These are phyloP conservation scores for Propithecus coquereli DNA, from an alignment of 2,113 vertebrate species.

Conservation along the genomic window DNA sequence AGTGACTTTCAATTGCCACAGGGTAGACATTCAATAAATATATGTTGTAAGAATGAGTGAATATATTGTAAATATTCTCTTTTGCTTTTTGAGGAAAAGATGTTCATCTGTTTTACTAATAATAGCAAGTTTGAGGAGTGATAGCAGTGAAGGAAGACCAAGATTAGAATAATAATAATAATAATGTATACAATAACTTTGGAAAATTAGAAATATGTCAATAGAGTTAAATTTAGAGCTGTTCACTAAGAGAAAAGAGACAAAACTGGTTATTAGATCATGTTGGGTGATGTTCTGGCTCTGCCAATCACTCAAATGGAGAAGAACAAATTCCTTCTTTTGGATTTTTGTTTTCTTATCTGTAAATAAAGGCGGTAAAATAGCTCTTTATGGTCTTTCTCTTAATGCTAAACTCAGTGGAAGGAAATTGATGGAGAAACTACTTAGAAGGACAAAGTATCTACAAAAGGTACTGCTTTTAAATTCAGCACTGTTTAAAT, in stretches of 20 bases:
- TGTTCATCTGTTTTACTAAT: neutral
- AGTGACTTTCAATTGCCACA: neutral
- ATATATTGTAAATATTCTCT: neutral
- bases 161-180: neutral
- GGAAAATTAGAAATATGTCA: neutral
- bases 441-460: neutral
- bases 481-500: neutral
- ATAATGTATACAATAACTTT: neutral
- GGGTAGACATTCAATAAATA: neutral
- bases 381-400: neutral
- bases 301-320: neutral
- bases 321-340: neutral
- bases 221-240: neutral
- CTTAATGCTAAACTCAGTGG: neutral
- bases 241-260: neutral
- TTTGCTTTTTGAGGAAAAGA: neutral
- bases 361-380: neutral
- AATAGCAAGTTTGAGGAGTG: neutral
- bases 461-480: neutral
- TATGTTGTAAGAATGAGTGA: neutral
- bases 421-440: neutral
- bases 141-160: neutral
- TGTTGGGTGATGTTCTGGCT: neutral
- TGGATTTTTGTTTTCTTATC: neutral
- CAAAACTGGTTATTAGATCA: neutral